Evolutionary conservation across 2,113 vertebrate genomes (phyloP).

Genomic region (Nothoprocta perdicaria): DNA sequence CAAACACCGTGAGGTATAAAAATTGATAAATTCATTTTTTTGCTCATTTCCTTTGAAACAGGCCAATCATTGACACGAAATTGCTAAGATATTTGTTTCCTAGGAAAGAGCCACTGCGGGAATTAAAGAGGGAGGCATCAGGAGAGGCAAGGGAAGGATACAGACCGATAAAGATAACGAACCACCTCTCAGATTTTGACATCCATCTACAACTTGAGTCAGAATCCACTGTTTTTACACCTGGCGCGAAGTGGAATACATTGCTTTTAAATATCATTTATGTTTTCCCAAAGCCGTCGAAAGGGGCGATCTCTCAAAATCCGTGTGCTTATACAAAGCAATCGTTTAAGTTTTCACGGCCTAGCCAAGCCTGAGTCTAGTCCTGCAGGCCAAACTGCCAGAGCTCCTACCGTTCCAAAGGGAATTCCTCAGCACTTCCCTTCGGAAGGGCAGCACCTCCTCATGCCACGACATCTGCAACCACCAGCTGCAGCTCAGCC

Average conservation of each 20-base stretch:
- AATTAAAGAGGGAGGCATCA: not conserved
- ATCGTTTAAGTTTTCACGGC: not conserved
- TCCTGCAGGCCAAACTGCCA: not conserved
- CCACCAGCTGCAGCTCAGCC: not conserved
- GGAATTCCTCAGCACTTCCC: not conserved
- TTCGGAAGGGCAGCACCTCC: accelerated
- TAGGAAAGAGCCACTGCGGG: constrained; percentile 1
- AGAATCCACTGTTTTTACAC: not conserved
- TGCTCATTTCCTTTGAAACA: constrained; percentile 30
- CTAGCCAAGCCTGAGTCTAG: not conserved
- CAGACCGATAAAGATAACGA: not conserved
- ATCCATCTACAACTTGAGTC: not conserved
- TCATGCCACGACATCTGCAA: not conserved
- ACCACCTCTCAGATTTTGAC: not conserved
- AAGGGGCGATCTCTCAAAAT: not conserved
- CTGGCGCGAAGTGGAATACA: not conserved
- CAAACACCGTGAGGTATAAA: not conserved
- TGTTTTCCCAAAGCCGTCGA: constrained; percentile 4
- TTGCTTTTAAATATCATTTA: constrained; percentile 7
- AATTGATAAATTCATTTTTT: not conserved
- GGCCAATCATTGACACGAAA: constrained; percentile 3
- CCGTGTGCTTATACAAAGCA: not conserved
- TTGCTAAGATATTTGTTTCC: not conserved
- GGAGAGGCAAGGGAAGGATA: not conserved
- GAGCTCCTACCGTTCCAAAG: accelerated